Percentiles rank a stretch among this genome's conserved stretches.
These are phyloP conservation scores for Sciurus carolinensis DNA, from an alignment of 2,797 vertebrate genomes.

Conservation along the genomic window DNA sequence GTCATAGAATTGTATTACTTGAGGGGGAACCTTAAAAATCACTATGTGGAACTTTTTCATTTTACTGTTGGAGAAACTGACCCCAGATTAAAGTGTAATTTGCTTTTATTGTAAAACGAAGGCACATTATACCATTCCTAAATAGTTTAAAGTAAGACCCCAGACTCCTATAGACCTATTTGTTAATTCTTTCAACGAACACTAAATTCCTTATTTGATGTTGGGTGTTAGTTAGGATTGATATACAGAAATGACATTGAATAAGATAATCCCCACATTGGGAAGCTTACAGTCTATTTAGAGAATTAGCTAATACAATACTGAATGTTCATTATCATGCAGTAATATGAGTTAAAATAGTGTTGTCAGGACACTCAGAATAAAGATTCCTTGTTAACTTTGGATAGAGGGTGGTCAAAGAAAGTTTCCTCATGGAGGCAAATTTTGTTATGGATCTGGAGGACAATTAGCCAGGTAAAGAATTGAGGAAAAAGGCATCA, in stretches of 20 bases:
- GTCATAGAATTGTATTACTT: background rate
- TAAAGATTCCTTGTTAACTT: background rate
- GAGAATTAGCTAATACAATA: background rate
- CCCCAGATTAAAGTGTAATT: background rate
- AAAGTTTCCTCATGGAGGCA: background rate
- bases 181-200: background rate
- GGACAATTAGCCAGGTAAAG: background rate
- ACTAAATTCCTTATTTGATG: background rate
- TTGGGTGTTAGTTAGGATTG: background rate
- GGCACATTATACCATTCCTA: background rate
- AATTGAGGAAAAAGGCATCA: background rate
- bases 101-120: slow-evolving; percentile 9
- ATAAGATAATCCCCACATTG: background rate
- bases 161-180: background rate
- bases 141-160: background rate
- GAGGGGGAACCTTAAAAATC: background rate
- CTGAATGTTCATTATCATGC: background rate
- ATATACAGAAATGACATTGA: background rate
- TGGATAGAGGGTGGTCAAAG: background rate
- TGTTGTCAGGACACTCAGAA: background rate
- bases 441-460: background rate
- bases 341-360: background rate
- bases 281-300: background rate
- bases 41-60: background rate
- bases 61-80: background rate